Percentiles rank a stretch among this genome's conserved stretches.
phyloP scores from a whole-genome alignment of 2,113 vertebrate genomes.

The Microcebus jonahi region DNA sequence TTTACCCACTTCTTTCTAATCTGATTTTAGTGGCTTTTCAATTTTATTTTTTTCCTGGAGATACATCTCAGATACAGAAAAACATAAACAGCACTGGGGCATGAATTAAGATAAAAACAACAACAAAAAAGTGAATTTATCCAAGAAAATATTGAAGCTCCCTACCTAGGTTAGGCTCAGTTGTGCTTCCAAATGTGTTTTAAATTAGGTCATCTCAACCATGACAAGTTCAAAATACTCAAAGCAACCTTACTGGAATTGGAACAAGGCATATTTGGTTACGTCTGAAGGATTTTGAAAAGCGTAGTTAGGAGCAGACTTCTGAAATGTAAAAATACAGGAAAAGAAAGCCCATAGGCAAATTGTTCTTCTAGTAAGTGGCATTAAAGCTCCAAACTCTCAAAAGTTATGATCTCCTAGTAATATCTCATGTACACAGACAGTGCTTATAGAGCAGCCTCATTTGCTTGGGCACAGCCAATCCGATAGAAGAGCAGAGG shows the following conservation, averaged over 20 bases:
- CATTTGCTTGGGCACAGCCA: neutral
- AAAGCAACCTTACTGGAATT: conserved; percentile 71
- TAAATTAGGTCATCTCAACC: conserved; percentile 76
- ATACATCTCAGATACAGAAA: neutral
- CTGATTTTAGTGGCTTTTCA: neutral
- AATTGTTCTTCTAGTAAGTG: neutral
- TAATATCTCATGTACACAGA: neutral
- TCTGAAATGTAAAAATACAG: conserved; percentile 71
- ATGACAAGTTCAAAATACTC: conserved; percentile 72
- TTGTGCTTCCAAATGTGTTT: conserved; percentile 78
- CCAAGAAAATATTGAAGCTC: conserved; percentile 14
- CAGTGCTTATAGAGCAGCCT: neutral
- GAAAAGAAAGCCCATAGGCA: conserved; percentile 15
- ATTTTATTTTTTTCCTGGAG: neutral
- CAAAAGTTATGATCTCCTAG: neutral
- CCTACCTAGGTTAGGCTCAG: conserved; percentile 35
- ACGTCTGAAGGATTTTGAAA: conserved; percentile 62
- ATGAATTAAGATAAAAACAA: conserved; percentile 11
- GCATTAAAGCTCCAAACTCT: neutral
- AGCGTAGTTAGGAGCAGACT: conserved; percentile 69
- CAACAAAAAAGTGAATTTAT: conserved; percentile 4
- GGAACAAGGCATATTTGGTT: conserved; percentile 69
- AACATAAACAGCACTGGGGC: neutral
- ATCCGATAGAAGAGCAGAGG: neutral
- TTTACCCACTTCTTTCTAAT: neutral